These are phyloP conservation scores for Cetoscarus ocellatus DNA, from an alignment of 2,797 vertebrate genomes.

Conservation along the genomic window DNA sequence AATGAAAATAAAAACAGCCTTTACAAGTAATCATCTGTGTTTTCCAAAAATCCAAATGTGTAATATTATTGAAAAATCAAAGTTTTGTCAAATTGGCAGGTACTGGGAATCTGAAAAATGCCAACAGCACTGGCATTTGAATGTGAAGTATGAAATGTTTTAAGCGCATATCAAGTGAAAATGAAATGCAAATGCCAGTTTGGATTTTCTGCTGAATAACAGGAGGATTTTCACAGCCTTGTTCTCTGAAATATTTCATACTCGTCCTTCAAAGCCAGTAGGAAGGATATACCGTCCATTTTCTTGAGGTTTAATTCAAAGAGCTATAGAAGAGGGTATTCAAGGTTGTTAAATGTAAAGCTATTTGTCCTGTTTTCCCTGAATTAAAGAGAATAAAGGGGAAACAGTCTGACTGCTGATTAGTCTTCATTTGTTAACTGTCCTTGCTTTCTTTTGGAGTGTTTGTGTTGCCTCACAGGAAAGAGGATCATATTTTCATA, in stretches of 20 bases:
- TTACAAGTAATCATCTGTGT: neutral
- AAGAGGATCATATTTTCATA: slow-evolving; percentile 11
- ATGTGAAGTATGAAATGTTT: slow-evolving; percentile 13
- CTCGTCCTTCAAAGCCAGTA: slow-evolving; percentile 5
- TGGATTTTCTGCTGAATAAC: slow-evolving; percentile 14
- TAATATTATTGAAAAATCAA: slow-evolving; percentile 11
- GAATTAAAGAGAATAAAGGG: neutral
- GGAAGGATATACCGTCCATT: neutral
- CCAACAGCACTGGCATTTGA: slow-evolving; percentile 13
- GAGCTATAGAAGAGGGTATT: neutral
- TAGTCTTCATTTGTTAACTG: neutral
- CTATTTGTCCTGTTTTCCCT: neutral
- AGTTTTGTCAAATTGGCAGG: slow-evolving; percentile 4
- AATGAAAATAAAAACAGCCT: slow-evolving; percentile 4
- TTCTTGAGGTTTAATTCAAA: neutral
- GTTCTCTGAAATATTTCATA: slow-evolving; percentile 16
- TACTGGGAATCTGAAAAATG: neutral
- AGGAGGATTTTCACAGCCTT: neutral
- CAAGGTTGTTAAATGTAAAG: neutral
- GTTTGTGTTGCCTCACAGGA: neutral
- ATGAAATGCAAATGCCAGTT: slow-evolving; percentile 19
- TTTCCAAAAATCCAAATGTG: neutral
- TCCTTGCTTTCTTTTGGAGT: slow-evolving; percentile 3
- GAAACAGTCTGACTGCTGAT: neutral
- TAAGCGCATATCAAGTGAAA: slow-evolving; percentile 15